These are phyloP conservation scores for Podarcis siculus DNA, from an alignment of 2,797 vertebrate genomes.

Conservation along the genomic window DNA sequence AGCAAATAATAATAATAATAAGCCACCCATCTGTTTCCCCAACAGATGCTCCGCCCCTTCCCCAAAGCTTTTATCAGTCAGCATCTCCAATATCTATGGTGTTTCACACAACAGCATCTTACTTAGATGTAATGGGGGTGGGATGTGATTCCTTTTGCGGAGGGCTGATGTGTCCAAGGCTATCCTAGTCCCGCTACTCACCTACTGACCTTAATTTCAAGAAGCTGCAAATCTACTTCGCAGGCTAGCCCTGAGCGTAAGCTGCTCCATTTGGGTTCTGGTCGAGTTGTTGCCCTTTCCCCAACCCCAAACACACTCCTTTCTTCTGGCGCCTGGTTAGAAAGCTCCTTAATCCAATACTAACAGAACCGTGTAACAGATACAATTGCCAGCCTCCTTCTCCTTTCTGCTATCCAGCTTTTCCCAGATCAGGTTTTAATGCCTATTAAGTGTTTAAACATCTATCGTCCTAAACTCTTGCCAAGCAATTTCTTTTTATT, in stretches of 20 bases:
- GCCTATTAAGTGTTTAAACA: constrained; percentile 18
- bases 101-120: too few species aligned
- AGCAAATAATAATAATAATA: too few species aligned
- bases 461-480: not conserved
- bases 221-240: not conserved
- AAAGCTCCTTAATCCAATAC: constrained; percentile 31
- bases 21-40: too few species aligned
- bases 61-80: too few species aligned
- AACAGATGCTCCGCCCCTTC: too few species aligned
- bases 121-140: too few species aligned
- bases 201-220: not conserved
- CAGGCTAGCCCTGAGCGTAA: not conserved
- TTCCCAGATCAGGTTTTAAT: constrained; percentile 2
- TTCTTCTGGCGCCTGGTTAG: not conserved
- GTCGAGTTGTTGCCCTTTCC: not conserved
- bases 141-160: not conserved
- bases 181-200: not conserved
- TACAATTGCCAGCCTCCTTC: not conserved
- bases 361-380: not conserved
- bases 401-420: not conserved
- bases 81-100: too few species aligned
- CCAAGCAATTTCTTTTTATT: constrained; percentile 9
- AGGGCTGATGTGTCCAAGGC: too few species aligned
- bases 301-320: not conserved
- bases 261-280: not conserved